Conservation (phyloP, 1,140 invertebrate genomes). For the Trialeurodes vaporariorum region DNA sequence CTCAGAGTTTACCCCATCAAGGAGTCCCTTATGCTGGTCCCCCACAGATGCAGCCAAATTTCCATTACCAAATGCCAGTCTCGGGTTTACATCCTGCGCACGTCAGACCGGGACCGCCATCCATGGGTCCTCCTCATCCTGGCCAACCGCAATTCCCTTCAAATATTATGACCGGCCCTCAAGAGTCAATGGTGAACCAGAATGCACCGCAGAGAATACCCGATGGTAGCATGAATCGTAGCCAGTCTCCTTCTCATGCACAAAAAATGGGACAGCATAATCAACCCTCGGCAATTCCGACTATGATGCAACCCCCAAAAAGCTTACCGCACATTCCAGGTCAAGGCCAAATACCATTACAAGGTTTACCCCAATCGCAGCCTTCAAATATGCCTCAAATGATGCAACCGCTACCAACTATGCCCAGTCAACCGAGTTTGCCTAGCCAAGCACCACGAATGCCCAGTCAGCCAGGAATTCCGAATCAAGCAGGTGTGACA, state of each 20-base stretch:
- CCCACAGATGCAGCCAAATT: neutral
- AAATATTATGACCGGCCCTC: conserved; percentile 3
- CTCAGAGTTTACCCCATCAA: conserved; percentile 1
- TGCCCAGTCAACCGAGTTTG: conserved; percentile 6
- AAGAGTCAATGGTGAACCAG: conserved; percentile 4
- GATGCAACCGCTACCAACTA: neutral
- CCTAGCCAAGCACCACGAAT: conserved; percentile 1
- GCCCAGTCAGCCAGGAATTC: neutral
- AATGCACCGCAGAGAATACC: conserved; percentile 8
- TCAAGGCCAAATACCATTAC: neutral
- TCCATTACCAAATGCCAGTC: neutral
- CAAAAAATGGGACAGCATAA: neutral
- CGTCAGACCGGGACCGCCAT: conserved; percentile 9
- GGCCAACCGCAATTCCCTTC: conserved; percentile 3
- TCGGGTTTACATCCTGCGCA: conserved; percentile 3
- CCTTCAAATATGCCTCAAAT: neutral
- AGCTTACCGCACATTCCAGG: neutral
- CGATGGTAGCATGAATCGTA: conserved; percentile 7
- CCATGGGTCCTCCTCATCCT: conserved; percentile 1
- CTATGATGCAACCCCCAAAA: conserved; percentile 3
- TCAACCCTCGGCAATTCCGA: conserved; percentile 6
- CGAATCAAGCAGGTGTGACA: conserved; percentile 2
- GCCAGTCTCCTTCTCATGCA: conserved; percentile 7
- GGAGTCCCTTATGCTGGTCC: neutral
- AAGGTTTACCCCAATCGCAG: neutral